phyloP scores from a whole-genome alignment of 1,140 invertebrate species.

The Meloidogyne floridensis region DNA sequence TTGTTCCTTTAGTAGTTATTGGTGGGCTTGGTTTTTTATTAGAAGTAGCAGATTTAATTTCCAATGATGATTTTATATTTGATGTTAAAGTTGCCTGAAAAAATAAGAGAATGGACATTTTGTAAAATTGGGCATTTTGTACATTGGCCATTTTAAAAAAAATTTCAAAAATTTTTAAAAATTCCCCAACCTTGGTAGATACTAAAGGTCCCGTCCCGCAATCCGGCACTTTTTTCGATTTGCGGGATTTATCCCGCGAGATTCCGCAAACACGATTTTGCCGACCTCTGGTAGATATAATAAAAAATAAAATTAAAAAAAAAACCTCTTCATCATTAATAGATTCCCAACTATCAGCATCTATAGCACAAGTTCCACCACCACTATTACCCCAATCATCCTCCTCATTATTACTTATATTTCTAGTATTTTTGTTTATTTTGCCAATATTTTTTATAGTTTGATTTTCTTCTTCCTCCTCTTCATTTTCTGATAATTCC shows the following conservation, averaged over 20 bases:
- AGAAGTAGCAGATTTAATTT: background rate
- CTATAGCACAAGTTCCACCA: background rate
- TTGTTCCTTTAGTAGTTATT: background rate
- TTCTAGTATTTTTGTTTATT: background rate
- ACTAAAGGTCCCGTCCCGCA: too few relatives aligned
- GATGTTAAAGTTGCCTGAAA: background rate
- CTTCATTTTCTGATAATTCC: background rate
- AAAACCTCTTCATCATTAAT: background rate
- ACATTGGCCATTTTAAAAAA: too few relatives aligned
- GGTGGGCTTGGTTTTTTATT: background rate
- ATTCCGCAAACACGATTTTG: too few relatives aligned
- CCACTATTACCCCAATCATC: constrained; percentile 6
- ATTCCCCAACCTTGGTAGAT: too few relatives aligned
- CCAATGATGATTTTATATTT: background rate
- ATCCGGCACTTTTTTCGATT: too few relatives aligned
- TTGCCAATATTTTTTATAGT: too few relatives aligned
- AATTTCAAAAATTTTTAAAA: too few relatives aligned
- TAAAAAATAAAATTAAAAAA: background rate
- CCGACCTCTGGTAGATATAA: too few relatives aligned
- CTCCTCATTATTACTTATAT: background rate
- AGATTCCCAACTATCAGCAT: constrained; percentile 17
- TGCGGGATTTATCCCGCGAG: too few relatives aligned
- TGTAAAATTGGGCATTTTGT: too few relatives aligned
- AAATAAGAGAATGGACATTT: too few relatives aligned
- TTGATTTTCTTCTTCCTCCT: background rate